Base-by-base conservation (phyloP, 2,797 vertebrate species). In the Thamnophis elegans region DNA sequence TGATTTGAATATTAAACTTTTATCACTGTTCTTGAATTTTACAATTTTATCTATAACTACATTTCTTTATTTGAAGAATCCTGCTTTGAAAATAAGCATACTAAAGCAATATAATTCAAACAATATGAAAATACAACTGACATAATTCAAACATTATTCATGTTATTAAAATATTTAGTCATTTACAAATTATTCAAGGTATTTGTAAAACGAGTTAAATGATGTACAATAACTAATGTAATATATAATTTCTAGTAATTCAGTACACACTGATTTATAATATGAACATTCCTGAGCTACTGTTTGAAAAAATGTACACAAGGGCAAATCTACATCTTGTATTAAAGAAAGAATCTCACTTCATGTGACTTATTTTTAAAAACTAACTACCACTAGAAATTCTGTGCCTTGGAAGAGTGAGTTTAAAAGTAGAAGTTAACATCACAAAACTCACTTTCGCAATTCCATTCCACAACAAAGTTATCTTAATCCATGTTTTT, bases 401-500 rank as follows among this genome's bases (percentile, higher is more conserved):
- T 13, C 42, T 42, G 11, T 12, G 20, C 47, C 14, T 73, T 51
- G 54, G n/a, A 54, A 73, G 6, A 89, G 14, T 51, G 32, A 68
- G 9, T 73, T 54, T 54, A 68, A 56, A 18, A 85, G 55, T 47
- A 8, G 55, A 42, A 54, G 51, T 60, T 58, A n/a, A 85, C 14
- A 90, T 60, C 16, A 51, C 10, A 47, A 89, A 90, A 88, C 65
- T 90, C 32, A 93, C 62, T 82, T 5, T 7, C 1, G 7, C 62
- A 28, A n/a, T 58, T 59, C 51, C 92, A 85, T 22, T 55, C 8
- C 36, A 10, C 36, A 91, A 86, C 18, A 59, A 91, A 8, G 10
- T 22, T 54, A 87, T 90, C 51, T 28, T 68, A 91, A 20, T 12
- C n/a, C 90, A 59, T 86, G 87, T 42, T 90, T 93, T 94, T 95